Conservation (phyloP, 2,113 vertebrate species). For the Nymphicus hollandicus region DNA sequence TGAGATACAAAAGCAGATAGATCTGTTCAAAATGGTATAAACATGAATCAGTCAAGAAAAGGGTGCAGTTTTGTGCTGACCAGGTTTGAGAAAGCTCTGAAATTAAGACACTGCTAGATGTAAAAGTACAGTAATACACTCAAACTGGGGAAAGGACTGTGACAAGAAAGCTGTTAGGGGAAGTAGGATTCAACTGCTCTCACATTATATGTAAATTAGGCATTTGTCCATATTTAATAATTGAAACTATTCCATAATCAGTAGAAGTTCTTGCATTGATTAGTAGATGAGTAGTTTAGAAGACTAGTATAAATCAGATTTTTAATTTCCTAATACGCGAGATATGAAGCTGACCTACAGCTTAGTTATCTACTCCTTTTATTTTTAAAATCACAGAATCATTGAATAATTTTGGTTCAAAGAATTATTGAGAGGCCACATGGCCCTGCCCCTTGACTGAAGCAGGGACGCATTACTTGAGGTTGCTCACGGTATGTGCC, state of each 20-base stretch:
- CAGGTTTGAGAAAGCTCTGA: neutral
- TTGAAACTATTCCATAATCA: neutral
- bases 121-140: neutral
- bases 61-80: neutral
- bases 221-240: neutral
- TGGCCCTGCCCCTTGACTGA: neutral
- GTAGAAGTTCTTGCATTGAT: neutral
- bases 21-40: neutral
- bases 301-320: neutral
- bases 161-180: neutral
- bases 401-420: neutral
- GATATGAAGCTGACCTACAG: neutral
- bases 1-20: neutral
- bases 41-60: neutral
- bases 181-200: neutral
- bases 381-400: neutral
- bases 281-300: neutral
- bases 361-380: neutral
- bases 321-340: neutral
- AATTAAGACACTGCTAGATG: neutral
- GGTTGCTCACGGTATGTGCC: neutral
- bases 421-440: accelerated
- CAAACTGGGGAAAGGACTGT: neutral
- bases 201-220: neutral
- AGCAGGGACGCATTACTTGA: neutral